Percentiles rank a stretch among this genome's conserved stretches.
phyloP scores from a whole-genome alignment of 1,140 invertebrate genomes.

The Plutomurus gul region DNA sequence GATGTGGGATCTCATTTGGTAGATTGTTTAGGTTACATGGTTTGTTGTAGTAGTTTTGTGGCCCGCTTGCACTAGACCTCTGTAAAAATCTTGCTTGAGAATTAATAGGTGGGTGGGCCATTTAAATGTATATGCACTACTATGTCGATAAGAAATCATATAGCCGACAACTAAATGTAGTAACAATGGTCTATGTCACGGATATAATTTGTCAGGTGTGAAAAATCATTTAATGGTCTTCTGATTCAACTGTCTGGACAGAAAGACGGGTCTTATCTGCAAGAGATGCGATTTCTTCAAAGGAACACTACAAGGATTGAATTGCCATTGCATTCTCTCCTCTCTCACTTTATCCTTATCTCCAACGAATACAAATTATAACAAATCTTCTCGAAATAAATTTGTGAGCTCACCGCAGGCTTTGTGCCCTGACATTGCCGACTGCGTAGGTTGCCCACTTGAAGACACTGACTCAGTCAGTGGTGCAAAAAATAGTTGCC shows the following conservation, averaged over 20 bases:
- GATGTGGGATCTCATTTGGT: too few relatives aligned
- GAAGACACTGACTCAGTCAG: too few relatives aligned
- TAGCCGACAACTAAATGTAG: too few relatives aligned
- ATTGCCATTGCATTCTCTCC: not conserved
- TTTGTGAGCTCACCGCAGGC: not conserved
- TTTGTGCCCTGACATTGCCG: not conserved
- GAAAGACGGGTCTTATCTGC: not conserved
- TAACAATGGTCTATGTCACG: not conserved
- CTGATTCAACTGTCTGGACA: not conserved
- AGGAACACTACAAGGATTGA: not conserved
- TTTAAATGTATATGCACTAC: too few relatives aligned
- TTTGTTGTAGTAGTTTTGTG: too few relatives aligned
- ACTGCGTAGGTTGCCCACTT: not conserved
- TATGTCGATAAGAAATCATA: too few relatives aligned
- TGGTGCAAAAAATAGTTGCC: too few relatives aligned
- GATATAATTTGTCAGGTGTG: not conserved
- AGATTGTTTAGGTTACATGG: too few relatives aligned
- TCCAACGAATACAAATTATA: not conserved
- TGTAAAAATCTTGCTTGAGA: too few relatives aligned
- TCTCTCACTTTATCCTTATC: not conserved
- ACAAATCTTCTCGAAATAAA: not conserved
- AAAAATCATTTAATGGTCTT: not conserved
- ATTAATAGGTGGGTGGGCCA: too few relatives aligned
- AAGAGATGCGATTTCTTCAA: too few relatives aligned
- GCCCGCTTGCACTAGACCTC: too few relatives aligned